A percentile compares a stretch with the other conserved stretches of the same genome.
Conservation (phyloP, 2,797 vertebrate genomes). For the Poeciliopsis turneri region DNA sequence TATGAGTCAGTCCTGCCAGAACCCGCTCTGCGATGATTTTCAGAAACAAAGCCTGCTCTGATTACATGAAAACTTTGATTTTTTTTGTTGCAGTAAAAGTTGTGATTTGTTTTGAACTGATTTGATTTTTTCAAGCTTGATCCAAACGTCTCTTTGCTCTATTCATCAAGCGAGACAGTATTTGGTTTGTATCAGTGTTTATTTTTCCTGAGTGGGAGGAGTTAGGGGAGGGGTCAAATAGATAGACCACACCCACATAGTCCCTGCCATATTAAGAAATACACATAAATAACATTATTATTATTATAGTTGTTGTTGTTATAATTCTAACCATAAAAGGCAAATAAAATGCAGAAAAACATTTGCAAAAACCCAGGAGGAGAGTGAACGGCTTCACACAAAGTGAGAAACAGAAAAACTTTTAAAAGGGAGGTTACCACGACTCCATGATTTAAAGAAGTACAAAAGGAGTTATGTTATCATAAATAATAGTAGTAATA, state of each 20-base stretch:
- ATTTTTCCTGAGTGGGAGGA: conserved; percentile 56
- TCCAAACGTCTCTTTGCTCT: conserved; percentile 36
- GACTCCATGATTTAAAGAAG: conserved; percentile 72
- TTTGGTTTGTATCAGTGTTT: conserved; percentile 78
- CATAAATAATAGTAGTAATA: conserved; percentile 80
- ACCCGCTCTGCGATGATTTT: conserved; percentile 46
- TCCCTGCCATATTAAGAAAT: conserved; percentile 57
- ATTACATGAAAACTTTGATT: conserved; percentile 10
- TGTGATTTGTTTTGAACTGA: conserved; percentile 14
- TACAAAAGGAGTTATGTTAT: conserved; percentile 78
- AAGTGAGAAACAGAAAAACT: conserved; percentile 57
- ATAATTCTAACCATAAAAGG: conserved; percentile 59
- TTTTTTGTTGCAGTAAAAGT: conserved; percentile 18
- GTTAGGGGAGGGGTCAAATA: conserved; percentile 52
- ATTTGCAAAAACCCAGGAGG: conserved; percentile 67
- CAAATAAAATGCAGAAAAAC: conserved; percentile 65
- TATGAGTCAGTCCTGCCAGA: not conserved
- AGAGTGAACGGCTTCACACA: conserved; percentile 62
- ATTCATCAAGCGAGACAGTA: conserved; percentile 64
- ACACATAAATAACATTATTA: conserved; percentile 59
- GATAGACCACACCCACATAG: conserved; percentile 49
- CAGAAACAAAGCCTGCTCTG: conserved; percentile 51
- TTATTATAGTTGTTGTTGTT: conserved; percentile 51
- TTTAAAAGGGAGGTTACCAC: conserved; percentile 60
- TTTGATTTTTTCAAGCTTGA: conserved; percentile 19